phyloP scores from a whole-genome alignment of 2,888 invertebrate species.

The Colletes collaris region DNA sequence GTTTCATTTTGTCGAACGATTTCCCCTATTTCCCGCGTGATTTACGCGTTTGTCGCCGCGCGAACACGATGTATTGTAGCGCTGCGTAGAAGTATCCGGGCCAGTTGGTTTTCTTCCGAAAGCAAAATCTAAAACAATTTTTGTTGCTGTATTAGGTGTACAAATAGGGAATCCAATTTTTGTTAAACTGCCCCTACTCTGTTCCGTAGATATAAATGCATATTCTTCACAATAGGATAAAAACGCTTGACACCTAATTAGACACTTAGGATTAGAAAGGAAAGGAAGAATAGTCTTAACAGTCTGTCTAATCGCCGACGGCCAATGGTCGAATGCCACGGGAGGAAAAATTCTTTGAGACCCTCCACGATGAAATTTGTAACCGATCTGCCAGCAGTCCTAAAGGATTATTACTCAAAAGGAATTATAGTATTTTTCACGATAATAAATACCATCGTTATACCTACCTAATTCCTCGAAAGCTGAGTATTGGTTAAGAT shows the following conservation, averaged over 20 bases:
- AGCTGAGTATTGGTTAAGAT: too few relatives aligned
- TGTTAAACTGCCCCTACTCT: background rate
- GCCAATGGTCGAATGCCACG: conserved; percentile 32
- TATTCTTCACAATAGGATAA: conserved; percentile 24
- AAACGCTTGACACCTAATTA: conserved; percentile 49
- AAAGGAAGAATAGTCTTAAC: conserved; percentile 27
- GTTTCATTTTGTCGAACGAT: background rate
- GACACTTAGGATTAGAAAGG: conserved; percentile 49
- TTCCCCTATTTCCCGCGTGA: too few relatives aligned
- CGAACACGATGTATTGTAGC: too few relatives aligned
- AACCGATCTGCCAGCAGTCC: conserved; percentile 39
- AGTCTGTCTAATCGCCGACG: conserved; percentile 37
- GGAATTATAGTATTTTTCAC: conserved; percentile 16
- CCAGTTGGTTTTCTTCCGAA: too few relatives aligned
- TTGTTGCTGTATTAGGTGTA: too few relatives aligned
- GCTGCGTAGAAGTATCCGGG: too few relatives aligned
- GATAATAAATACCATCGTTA: conserved; percentile 7
- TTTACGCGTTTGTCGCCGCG: too few relatives aligned
- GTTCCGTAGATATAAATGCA: too few relatives aligned
- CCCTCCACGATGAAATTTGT: conserved; percentile 28
- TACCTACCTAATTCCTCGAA: background rate
- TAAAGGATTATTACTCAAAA: conserved; percentile 30
- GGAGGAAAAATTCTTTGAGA: conserved; percentile 32
- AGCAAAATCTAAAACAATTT: too few relatives aligned
- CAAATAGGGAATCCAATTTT: too few relatives aligned